phyloP scores from a whole-genome alignment of 1,140 invertebrate genomes.

The Monomorium pharaonis region DNA sequence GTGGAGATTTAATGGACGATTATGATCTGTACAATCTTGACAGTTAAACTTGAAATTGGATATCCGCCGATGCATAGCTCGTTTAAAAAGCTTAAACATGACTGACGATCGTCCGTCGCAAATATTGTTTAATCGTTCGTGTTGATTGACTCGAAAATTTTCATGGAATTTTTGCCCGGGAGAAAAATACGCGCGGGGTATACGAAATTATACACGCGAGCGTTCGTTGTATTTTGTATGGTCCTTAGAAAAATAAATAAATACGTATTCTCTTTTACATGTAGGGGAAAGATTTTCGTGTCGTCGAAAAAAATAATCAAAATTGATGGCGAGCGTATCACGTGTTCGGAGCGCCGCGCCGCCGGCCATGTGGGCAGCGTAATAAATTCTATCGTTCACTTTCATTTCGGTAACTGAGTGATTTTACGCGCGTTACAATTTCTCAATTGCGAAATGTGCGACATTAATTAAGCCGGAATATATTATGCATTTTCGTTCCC shows the following conservation, averaged over 20 bases:
- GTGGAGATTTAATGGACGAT: slow-evolving; percentile 10
- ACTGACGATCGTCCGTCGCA: neutral
- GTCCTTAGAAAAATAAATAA: neutral
- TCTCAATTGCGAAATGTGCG: slow-evolving; percentile 27
- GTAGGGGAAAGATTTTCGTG: neutral
- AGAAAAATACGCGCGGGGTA: neutral
- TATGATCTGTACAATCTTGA: neutral
- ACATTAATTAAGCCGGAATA: neutral
- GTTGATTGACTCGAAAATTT: neutral
- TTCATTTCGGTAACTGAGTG: slow-evolving; percentile 17
- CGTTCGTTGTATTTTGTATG: neutral
- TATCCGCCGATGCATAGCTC: neutral
- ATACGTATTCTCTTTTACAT: neutral
- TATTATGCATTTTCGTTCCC: neutral
- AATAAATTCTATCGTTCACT: slow-evolving; percentile 31
- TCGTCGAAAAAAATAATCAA: slow-evolving; percentile 18
- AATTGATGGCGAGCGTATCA: slow-evolving; percentile 20
- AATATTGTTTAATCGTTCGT: neutral
- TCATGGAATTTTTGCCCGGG: neutral
- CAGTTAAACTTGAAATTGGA: slow-evolving; percentile 3
- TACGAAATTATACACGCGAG: neutral
- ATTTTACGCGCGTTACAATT: slow-evolving; percentile 22
- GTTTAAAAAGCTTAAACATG: neutral
- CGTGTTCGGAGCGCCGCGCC: neutral
- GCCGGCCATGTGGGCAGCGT: neutral